Conservation (phyloP, 2,888 invertebrate genomes). For the Pollenia griseotomentosa region DNA sequence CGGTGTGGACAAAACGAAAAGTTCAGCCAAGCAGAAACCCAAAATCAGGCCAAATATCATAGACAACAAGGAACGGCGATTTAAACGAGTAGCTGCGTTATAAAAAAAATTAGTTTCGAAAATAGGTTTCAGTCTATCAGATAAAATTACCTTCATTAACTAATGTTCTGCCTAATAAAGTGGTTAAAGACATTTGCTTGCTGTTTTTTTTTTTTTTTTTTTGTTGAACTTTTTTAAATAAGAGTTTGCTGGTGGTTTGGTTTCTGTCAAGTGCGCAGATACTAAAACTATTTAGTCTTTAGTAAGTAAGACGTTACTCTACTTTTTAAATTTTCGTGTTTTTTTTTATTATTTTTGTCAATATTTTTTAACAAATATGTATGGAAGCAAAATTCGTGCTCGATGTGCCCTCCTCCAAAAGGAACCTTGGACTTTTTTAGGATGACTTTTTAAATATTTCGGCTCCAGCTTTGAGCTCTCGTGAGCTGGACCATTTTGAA, state of each 20-base stretch:
- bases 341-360: conserved; percentile 8
- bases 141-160: conserved; percentile 78
- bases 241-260: background rate
- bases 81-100: conserved; percentile 83
- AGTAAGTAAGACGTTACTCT: conserved; percentile 44
- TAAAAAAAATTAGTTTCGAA: background rate
- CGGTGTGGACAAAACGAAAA: conserved; percentile 81
- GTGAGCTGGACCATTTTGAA: no score
- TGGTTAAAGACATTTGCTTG: conserved; percentile 79
- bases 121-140: background rate
- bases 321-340: conserved; percentile 21
- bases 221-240: background rate
- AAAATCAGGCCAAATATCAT: conserved; percentile 83
- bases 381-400: conserved; percentile 73
- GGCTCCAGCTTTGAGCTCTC: no score
- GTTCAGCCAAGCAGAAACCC: conserved; percentile 83
- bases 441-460: no score
- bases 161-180: conserved; percentile 77
- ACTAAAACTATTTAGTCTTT: conserved; percentile 46
- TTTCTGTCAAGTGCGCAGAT: conserved; percentile 30
- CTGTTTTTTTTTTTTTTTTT: background rate
- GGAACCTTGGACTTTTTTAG: no score
- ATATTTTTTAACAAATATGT: conserved; percentile 76
- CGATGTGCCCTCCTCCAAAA: no score
- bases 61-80: conserved; percentile 82